Evolutionary conservation across 53 echinoderm and acorn worm species (phyloP), one percentile per base, ranked within the genome.

Genomic region (Astropecten irregularis): DNA sequence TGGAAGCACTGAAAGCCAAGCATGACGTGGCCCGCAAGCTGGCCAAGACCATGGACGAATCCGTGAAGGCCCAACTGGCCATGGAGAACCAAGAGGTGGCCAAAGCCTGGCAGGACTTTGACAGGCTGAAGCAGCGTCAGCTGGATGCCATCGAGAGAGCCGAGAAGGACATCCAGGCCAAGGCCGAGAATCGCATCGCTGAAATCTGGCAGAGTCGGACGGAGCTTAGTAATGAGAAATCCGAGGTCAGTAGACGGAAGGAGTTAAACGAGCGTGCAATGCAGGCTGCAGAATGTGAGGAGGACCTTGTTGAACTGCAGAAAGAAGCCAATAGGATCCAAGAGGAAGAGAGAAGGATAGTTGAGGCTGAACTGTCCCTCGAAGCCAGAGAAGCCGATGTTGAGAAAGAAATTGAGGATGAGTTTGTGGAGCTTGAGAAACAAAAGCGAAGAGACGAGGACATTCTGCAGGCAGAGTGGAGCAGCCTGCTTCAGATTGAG

Each of bases 1-100:
- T 95, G 39, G 95, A 95, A 40, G 92, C 92, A 10, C 88, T 92
- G 56, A 89, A 91, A 49, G 82, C 90, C 74, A 95, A 95, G 83
- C 92, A 92, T 19, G 87, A 92, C 20, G 64, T 95, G 27, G 90
- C 92, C 39, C 89, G 82, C 37, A 72, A 65, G 44, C 67, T 92
- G 20, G 77, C 92, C 19, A 55, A 69, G 29, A 71, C 90, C 47
- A 95, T 95, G 95, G 95, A 95, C 10, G 90, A 73, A 14, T 72
- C 95, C 0, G 68, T 87, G 1, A 84, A 72, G 22, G 30, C 55
- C 11, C 63, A 90, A 42, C 83, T 95, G 40, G 70, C 88, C 46
- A 79, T 69, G 53, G 95, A 95, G 42, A 93, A 85, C 86, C 71
- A 83, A 40, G 79, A 95, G 69, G 89, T 95, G 42, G 91, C 90